Evolutionary conservation across 2,113 vertebrate genomes (phyloP).

Genomic region (Orthonyx spaldingii): DNA sequence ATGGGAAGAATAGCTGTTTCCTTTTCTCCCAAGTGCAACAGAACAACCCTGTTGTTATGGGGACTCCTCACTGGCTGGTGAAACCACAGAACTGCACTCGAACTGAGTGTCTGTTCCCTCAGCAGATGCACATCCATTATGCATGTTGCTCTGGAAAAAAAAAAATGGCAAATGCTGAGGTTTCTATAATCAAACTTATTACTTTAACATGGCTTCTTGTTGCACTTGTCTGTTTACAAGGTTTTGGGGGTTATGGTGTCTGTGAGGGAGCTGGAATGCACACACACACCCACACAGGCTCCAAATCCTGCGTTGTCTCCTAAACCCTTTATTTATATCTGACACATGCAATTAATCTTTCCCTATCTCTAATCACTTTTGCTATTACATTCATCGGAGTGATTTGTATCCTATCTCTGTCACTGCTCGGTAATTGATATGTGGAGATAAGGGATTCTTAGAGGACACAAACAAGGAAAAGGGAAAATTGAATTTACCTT

Average conservation of each 20-base stretch:
- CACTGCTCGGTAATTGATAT: conserved; percentile 37
- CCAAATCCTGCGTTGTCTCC: neutral
- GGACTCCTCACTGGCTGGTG: neutral
- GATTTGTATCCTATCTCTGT: conserved; percentile 44
- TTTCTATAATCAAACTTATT: neutral
- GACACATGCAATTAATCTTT: conserved; percentile 40
- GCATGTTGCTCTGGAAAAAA: neutral
- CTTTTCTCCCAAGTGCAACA: neutral
- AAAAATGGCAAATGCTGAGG: neutral
- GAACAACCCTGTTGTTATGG: neutral
- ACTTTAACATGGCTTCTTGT: neutral
- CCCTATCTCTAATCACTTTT: conserved; percentile 36
- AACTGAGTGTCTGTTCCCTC: neutral
- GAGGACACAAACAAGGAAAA: conserved; percentile 43
- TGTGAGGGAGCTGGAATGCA: neutral
- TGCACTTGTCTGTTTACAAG: neutral
- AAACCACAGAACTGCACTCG: neutral
- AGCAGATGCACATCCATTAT: neutral
- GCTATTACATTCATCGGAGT: conserved; percentile 3
- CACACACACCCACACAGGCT: neutral
- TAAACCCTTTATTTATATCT: conserved; percentile 41
- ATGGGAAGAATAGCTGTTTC: neutral
- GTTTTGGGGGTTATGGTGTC: neutral
- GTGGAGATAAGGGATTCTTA: conserved; percentile 51
- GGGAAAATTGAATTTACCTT: conserved; percentile 60